Percentiles rank a stretch among this genome's conserved stretches.
phyloP scores from a whole-genome alignment of 2,797 vertebrate genomes.

The Myiothlypis coronata region DNA sequence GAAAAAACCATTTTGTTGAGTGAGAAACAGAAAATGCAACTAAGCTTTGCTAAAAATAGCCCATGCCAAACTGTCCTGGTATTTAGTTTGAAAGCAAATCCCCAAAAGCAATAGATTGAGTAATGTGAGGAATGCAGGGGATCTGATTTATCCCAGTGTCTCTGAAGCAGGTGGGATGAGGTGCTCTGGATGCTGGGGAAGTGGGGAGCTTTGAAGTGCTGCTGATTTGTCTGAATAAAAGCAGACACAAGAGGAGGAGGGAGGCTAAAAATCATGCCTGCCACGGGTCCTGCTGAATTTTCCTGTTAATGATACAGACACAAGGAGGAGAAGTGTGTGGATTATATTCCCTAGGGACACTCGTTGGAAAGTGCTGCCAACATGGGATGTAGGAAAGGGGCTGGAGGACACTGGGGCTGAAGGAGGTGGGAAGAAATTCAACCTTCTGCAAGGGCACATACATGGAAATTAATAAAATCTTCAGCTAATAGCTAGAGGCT shows the following conservation, averaged over 20 bases:
- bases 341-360: background rate
- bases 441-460: slow-evolving; percentile 11
- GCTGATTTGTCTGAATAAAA: background rate
- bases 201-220: background rate
- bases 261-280: background rate
- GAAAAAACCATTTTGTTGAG: background rate
- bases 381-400: background rate
- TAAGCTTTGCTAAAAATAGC: background rate
- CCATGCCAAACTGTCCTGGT: background rate
- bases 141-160: background rate
- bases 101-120: background rate
- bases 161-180: background rate
- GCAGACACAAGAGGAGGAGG: background rate
- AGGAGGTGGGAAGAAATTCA: slow-evolving; percentile 1
- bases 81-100: slow-evolving; percentile 1
- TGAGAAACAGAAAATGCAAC: background rate
- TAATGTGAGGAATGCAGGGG: background rate
- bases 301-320: background rate
- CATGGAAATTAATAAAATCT: slow-evolving; percentile 22
- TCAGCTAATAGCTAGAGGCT: slow-evolving; percentile 21
- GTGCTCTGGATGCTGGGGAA: background rate
- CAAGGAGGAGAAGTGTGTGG: background rate
- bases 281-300: background rate
- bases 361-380: background rate
- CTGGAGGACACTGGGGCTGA: background rate